Evolutionary conservation across 2,888 invertebrate species (phyloP), one percentile per base, ranked within the genome.

Genomic region (Emesis castigata): DNA sequence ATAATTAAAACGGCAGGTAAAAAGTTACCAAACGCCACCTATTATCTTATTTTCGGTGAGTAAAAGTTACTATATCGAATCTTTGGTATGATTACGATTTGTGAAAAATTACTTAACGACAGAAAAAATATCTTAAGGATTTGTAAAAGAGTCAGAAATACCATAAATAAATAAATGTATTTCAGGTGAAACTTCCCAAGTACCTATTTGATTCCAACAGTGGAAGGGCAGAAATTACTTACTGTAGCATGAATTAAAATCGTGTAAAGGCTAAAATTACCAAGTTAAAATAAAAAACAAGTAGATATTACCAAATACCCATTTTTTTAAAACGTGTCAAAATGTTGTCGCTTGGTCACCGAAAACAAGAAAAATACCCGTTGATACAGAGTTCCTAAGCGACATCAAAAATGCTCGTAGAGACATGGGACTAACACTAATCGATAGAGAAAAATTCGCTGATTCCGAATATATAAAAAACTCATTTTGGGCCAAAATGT

Each of bases 351-450:
- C 48, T 48, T 48, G 48, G 48, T 48, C 48, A 5, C 48, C 53
- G 53, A 53, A 53, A 20, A 53, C 2, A 53, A 53, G 53, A 53
- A 53, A 53, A 53, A 53, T 20, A 53, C 53, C 53, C 53, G 20
- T 53, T 53, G 53, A 8, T 53, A 18, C 56, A 5, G 56, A 56
- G 9, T 56, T 56, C 56, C 56, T 56, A 56, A 56, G 56, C 56
- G 56, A 56, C 56, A 56, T 56, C 56, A 56, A 56, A 56, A 18
- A 11, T 56, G 56, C 56, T 56, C 56, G 56, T 56, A 56, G 56
- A 56, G 20, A 56, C 20, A 20, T 56, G 56, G 18, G 20, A 20
- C 56, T 20, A 56, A 56, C 1, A 56, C 56, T 56, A 56, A 56
- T 56, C 56, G 56, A 56, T 56, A 20, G 20, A 56, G 20, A 56